phyloP scores from a whole-genome alignment of 2,888 invertebrate species.

The Didymodactylos carnosus region DNA sequence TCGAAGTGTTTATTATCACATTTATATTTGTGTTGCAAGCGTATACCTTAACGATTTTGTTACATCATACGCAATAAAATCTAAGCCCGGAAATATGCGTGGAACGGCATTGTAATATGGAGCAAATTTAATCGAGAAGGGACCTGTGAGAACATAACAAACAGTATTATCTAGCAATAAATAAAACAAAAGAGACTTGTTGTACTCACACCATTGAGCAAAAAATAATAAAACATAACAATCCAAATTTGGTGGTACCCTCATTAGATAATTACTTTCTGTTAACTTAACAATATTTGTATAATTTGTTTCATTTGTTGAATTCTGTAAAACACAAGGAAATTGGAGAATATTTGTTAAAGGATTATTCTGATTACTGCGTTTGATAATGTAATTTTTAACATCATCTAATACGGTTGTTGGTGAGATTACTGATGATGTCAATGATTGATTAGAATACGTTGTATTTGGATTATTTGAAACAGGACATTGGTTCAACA shows the following conservation, averaged over 20 bases:
- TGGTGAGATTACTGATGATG: too few relatives aligned
- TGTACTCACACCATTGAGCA: not conserved
- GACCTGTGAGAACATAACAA: conserved; percentile 71
- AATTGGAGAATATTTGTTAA: too few relatives aligned
- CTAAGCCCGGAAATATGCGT: conserved; percentile 61
- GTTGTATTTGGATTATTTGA: too few relatives aligned
- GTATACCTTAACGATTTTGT: conserved; percentile 50
- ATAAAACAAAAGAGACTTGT: too few relatives aligned
- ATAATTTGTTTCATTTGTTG: not conserved
- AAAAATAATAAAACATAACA: not conserved
- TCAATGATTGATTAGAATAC: too few relatives aligned
- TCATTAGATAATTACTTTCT: not conserved
- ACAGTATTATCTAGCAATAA: too few relatives aligned
- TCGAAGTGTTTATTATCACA: not conserved
- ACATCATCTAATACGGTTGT: too few relatives aligned
- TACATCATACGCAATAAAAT: conserved; percentile 69
- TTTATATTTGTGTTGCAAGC: not conserved
- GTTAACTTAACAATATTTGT: not conserved
- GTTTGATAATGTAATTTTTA: too few relatives aligned
- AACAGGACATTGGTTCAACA: too few relatives aligned
- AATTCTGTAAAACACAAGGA: not conserved
- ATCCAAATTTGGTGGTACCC: not conserved
- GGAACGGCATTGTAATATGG: conserved; percentile 74
- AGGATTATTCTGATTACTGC: too few relatives aligned
- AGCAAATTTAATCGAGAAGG: conserved; percentile 69